phyloP scores from a whole-genome alignment of 2,113 vertebrate species.

The Azemiops feae region DNA sequence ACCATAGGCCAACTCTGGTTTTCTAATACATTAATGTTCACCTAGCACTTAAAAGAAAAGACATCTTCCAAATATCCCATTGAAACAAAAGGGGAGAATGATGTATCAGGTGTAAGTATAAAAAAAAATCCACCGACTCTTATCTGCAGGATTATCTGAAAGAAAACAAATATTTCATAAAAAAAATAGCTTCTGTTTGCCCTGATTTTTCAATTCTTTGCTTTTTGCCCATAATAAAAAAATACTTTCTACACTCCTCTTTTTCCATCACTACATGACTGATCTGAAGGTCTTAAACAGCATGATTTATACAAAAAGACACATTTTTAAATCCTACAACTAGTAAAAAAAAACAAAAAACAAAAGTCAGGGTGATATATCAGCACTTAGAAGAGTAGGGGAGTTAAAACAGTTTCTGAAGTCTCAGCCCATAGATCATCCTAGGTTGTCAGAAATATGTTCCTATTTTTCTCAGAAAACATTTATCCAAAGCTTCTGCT shows the following conservation, averaged over 20 bases:
- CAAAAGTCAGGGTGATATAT: neutral
- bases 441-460: neutral
- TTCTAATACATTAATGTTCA: neutral
- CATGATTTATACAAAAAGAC: neutral
- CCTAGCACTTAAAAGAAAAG: neutral
- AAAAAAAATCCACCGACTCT: neutral
- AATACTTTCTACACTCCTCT: neutral
- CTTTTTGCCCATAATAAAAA: neutral
- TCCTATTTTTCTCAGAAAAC: neutral
- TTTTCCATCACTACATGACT: neutral
- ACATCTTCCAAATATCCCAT: neutral
- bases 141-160: neutral
- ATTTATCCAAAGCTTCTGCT: neutral
- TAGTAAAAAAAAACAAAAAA: neutral
- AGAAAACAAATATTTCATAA: neutral
- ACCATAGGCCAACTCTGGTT: neutral
- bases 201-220: neutral
- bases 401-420: neutral
- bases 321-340: neutral
- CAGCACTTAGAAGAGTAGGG: neutral
- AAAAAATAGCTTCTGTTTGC: neutral
- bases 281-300: neutral
- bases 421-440: neutral
- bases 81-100: neutral
- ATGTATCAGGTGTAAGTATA: neutral